Base-by-base conservation (phyloP, 2,888 invertebrate species). In the Ceramica pisi region DNA sequence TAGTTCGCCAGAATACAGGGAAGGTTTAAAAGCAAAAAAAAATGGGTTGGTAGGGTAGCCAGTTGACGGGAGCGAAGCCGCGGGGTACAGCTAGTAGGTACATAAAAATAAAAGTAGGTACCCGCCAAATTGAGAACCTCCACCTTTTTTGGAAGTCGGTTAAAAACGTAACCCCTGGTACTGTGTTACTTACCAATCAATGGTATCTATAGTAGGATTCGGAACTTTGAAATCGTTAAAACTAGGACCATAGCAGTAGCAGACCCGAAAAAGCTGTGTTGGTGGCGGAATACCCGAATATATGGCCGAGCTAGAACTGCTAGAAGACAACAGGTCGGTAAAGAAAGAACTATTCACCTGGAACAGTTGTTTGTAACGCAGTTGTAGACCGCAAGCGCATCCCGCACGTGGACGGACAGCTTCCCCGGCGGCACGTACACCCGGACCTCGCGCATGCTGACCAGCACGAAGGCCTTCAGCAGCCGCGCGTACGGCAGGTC, bases 401-500 rank as follows among this genome's bases (percentile, higher is more conserved):
- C 93, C 55, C 96, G 92, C 16, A 97, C 95, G 8, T 95, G 96
- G 82, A 96, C 92, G 19, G 95, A 94, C 31, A 98, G 95, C 91
- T 98, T 98, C 1, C 96, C 95, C 12, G 96, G 95, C 51, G 98
- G 97, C 8, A 97, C 97, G 88, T 98, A 98, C 41, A 98, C 96
- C 84, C 97, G 96, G 38, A 98, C 95, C 67, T 97, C 97, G 7
- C 96, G 94, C 77, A 96, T 94, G 70, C 97, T 97, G 56, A 98
- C 91, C 53, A 98, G 93, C 2, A 97, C 96, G 90, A 98, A 98
- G 53, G 98, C 97, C 88, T 97, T 97, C 12, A 98, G 95, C 23
- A 98, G 97, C 0, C 99, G 98, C 1, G 98, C 98, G 90, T 97
- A 97, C 0, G 98, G 97, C 78, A 98, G 96, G 93, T 99, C 99